These are phyloP conservation scores for Poeciliopsis retropinna DNA, from an alignment of 2,113 vertebrate species.

Conservation along the genomic window DNA sequence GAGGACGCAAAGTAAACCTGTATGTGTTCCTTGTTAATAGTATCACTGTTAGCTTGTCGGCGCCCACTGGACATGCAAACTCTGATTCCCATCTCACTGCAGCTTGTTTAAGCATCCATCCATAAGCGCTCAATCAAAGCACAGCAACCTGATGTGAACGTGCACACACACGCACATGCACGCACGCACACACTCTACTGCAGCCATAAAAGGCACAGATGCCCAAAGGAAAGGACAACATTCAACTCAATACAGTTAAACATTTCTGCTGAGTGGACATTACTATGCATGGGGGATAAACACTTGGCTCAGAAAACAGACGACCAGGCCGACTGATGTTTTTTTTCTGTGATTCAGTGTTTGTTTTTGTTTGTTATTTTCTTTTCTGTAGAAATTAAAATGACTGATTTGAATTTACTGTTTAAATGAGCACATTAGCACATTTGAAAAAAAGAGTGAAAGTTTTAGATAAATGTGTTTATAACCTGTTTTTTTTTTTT, in stretches of 20 bases:
- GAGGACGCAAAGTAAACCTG: conserved; percentile 59
- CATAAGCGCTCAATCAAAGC: conserved; percentile 23
- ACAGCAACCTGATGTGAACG: background rate
- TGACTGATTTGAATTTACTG: background rate
- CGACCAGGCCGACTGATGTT: background rate
- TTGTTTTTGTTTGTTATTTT: too few relatives aligned
- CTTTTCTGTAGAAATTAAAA: background rate
- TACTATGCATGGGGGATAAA: conserved; percentile 54
- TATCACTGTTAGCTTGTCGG: conserved; percentile 27
- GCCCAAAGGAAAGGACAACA: conserved; percentile 63
- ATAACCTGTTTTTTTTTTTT: background rate
- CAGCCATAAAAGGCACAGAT: conserved; percentile 35
- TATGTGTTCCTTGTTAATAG: conserved; percentile 51
- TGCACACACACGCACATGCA: conserved; percentile 1
- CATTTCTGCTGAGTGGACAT: conserved; percentile 70
- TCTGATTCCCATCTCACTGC: conserved; percentile 10
- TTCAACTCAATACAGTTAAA: conserved; percentile 59
- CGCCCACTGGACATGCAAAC: conserved; percentile 29
- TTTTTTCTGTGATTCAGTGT: background rate
- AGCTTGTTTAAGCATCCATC: conserved; percentile 34
- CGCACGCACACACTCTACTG: conserved; percentile 1
- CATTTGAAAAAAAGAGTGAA: background rate
- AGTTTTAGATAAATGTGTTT: background rate
- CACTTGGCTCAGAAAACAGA: conserved; percentile 28
- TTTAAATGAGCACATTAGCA: background rate